Base-by-base conservation (phyloP, 2,113 vertebrate genomes). In the Pantherophis guttatus region DNA sequence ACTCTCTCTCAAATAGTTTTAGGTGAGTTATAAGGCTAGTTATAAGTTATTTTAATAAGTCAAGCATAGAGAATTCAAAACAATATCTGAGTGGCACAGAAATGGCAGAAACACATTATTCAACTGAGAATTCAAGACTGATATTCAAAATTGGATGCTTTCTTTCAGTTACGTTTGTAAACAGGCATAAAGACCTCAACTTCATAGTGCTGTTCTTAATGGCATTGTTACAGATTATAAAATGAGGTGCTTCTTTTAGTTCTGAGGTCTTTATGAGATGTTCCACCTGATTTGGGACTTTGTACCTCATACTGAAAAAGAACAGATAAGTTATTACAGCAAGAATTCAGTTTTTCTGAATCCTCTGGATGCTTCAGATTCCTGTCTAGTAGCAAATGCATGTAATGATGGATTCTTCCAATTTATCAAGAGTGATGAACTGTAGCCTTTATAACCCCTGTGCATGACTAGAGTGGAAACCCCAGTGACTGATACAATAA, bases 381-480 rank as follows among this genome's bases (percentile, higher is more conserved):
- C 87, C n/a, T 93, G 8, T 92, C 94, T 58, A 59, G 9, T 21
- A 53, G 21, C 0, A 2, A 89, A 93, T 24, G 39, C 11, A 90
- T 29, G 55, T 17, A 53, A 9, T 1, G 2, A 88, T 21, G 88
- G 17, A 33, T 91, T 94, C 11, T 21, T 94, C 6, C 15, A 94
- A 59, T 94, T 81, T 92, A 93, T 86, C 33, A 94, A 91, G 93
- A 92, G 44, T n/a, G 1, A 17, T 93, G n/a, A 62, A 33, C 6
- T 93, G 29, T 57, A 93, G 26, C 86, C 57, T 95, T 0, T 44
- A 9, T 0, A 94, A 39, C 90, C 44, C 19, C 87, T 50, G 5
- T 86, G 55, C 12, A 86, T 17, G 90, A 70, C 39, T 33, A 44
- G n/a, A 57, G 86, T 59, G 88, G 93, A 91, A 91, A 92, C 0